Evolutionary conservation across 1,140 invertebrate species (phyloP).

Genomic region (Drosophila bocqueti): DNA sequence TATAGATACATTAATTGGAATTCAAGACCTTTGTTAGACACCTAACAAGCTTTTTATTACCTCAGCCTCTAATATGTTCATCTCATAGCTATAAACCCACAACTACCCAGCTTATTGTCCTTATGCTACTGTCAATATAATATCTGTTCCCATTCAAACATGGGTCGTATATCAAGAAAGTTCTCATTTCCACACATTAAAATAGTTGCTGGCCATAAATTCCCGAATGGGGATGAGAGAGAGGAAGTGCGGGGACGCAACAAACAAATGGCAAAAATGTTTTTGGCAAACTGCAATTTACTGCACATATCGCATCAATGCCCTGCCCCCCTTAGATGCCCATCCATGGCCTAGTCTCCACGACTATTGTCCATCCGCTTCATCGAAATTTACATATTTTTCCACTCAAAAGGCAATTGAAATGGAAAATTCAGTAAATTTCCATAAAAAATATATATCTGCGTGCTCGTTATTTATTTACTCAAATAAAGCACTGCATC

Average conservation of each 20-base stretch:
- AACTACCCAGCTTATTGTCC: constrained; percentile 40
- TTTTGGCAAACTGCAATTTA: constrained; percentile 82
- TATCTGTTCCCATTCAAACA: constrained; percentile 43
- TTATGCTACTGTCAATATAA: constrained; percentile 67
- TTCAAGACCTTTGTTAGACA: background rate
- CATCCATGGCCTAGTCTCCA: constrained; percentile 28
- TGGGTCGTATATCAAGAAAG: constrained; percentile 62
- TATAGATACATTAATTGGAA: background rate
- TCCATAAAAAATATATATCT: constrained; percentile 45
- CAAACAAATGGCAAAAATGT: constrained; percentile 73
- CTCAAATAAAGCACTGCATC: constrained; percentile 48
- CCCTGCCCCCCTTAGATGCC: constrained; percentile 12
- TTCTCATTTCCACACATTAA: constrained; percentile 81
- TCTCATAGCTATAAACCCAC: constrained; percentile 7
- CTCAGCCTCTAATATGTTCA: background rate
- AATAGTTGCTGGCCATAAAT: constrained; percentile 68
- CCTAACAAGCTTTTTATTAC: background rate
- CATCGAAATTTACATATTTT: constrained; percentile 76
- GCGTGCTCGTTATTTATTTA: constrained; percentile 72
- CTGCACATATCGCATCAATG: constrained; percentile 66
- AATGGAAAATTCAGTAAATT: constrained; percentile 69
- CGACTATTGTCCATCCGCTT: constrained; percentile 58
- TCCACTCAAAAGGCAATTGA: constrained; percentile 78
- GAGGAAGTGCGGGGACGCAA: no score
- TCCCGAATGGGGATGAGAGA: constrained; percentile 3